Base-by-base conservation (phyloP, 2,888 invertebrate species). In the Ptychoptera albimana region DNA sequence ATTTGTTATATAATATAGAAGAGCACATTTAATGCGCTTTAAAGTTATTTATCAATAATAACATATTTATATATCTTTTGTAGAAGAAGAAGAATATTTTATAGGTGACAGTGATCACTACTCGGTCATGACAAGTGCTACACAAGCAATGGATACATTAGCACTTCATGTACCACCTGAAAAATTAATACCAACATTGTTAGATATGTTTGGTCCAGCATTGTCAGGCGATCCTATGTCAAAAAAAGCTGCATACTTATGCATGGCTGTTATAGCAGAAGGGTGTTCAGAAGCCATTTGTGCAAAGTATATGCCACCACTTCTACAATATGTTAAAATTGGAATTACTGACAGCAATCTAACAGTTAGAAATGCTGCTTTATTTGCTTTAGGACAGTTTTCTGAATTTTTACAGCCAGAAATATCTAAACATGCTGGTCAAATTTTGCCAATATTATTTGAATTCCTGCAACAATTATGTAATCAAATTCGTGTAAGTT, bases 341-440 rank as follows among this genome's bases (percentile, higher is more conserved):
- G 85, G 84, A 14, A 78, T 85, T 40, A 70, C 69, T 34, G 79
- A 82, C 60, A 61, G 68, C 1, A 69, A 71, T 47, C 66, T 73
- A 1, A 66, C 75, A 8, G 82, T 85, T 6, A 69, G 81, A 41
- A 82, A 81, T 60, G 77, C 82, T 1, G 83, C 84, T 0, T 72
- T 86, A 39, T 85, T 82, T 64, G 79, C 84, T 1, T 66, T 86
- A 5, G 85, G 84, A 0, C 84, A 85, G 60, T 85, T 84, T 61
- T 78, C 84, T 0, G 85, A 86, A 59, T 75, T 79, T 64, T 64
- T 86, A 40, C 84, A 80, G 70, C 85, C 86, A 3, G 79, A 83
- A 50, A 82, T 86, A 47, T 79, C 79, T 50, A 73, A 77, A 52
- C 83, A 73, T 60, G 76, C 82, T 0, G 67, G 75, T 1, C 75